phyloP scores from a whole-genome alignment of 2,888 invertebrate genomes.

The Nudaria mundana region DNA sequence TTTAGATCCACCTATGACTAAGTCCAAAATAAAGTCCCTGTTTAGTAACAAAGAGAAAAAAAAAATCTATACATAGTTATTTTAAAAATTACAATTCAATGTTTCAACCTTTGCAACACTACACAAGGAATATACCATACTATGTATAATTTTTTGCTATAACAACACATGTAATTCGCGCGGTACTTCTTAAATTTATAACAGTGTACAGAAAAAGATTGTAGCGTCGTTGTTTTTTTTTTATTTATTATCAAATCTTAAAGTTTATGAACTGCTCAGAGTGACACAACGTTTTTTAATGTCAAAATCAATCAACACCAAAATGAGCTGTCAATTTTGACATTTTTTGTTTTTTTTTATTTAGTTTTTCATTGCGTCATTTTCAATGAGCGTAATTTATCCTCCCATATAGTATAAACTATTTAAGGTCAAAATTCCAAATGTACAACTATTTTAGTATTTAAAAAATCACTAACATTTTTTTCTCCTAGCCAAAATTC shows the following conservation, averaged over 20 bases:
- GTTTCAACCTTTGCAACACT: conserved; percentile 12
- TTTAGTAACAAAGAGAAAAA: conserved; percentile 9
- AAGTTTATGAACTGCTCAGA: no score
- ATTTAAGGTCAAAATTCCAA: conserved; percentile 16
- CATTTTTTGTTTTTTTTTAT: no score
- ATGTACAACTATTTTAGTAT: background rate
- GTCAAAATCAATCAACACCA: no score
- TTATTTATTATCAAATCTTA: no score
- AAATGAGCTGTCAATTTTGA: no score
- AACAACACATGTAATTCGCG: conserved; percentile 14
- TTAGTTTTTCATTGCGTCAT: background rate
- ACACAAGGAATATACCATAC: conserved; percentile 12
- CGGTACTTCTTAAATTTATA: background rate
- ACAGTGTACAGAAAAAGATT: background rate
- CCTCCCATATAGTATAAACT: conserved; percentile 6
- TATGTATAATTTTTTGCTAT: conserved; percentile 8
- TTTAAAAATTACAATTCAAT: conserved; percentile 6
- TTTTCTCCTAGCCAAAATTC: background rate
- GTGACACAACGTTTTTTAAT: no score
- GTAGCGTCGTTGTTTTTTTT: conserved; percentile 1
- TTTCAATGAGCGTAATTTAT: no score
- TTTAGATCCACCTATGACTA: conserved; percentile 3
- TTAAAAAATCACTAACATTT: no score
- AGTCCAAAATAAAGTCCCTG: conserved; percentile 8
- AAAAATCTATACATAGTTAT: conserved; percentile 6